These are phyloP conservation scores for Standfussiana lucernea DNA, from an alignment of 2,888 invertebrate genomes.

Conservation along the genomic window DNA sequence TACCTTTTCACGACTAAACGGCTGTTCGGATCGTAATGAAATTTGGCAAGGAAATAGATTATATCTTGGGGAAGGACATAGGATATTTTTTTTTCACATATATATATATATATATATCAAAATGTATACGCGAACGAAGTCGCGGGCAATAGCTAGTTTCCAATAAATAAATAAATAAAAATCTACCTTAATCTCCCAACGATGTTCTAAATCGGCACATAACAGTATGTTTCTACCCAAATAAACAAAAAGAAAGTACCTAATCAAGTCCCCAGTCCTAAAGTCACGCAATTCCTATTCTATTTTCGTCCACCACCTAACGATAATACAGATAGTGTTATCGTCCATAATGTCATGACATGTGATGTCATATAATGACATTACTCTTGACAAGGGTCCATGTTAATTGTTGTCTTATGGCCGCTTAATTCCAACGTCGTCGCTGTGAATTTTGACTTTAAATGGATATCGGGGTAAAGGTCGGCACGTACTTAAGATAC, in stretches of 20 bases:
- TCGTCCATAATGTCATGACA: conserved; percentile 19
- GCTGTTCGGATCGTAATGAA: too few species aligned
- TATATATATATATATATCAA: too few species aligned
- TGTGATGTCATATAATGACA: conserved; percentile 38
- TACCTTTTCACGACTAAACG: too few species aligned
- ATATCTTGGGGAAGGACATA: too few species aligned
- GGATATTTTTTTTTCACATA: too few species aligned
- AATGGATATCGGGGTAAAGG: conserved; percentile 33
- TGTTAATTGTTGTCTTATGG: conserved; percentile 43
- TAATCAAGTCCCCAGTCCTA: neutral
- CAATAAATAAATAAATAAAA: too few species aligned
- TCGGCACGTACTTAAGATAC: conserved; percentile 8
- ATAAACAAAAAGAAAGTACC: neutral
- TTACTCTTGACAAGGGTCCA: conserved; percentile 49
- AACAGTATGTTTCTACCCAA: neutral
- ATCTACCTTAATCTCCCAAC: neutral
- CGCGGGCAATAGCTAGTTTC: too few species aligned
- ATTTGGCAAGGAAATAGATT: too few species aligned
- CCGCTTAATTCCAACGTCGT: conserved; percentile 33
- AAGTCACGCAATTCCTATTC: conserved; percentile 12
- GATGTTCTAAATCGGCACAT: neutral
- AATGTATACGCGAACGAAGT: too few species aligned
- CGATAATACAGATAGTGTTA: conserved; percentile 25
- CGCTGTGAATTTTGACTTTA: conserved; percentile 39
- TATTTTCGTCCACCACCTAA: conserved; percentile 31